phyloP scores from a whole-genome alignment of 1,140 invertebrate genomes.

The Fopius arisanus region DNA sequence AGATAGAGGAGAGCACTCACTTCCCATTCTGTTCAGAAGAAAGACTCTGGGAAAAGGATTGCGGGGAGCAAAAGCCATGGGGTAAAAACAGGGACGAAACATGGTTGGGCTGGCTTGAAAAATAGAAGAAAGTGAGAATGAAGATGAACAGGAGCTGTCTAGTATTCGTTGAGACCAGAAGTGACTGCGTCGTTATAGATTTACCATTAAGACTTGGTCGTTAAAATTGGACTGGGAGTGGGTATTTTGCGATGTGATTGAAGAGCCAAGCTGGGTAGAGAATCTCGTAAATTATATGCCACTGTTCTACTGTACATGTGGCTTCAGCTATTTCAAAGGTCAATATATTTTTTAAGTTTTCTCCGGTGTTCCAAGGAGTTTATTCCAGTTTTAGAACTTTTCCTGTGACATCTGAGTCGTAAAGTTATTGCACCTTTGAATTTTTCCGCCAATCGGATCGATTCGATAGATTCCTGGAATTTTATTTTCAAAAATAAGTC shows the following conservation, averaged over 20 bases:
- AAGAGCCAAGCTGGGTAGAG: no score
- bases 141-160: not conserved
- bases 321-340: not conserved
- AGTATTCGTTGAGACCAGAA: not conserved
- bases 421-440: no score
- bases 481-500: no score
- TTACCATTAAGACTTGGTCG: conserved; percentile 31
- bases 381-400: no score
- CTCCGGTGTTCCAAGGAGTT: no score
- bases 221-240: not conserved
- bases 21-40: not conserved
- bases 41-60: conserved; percentile 30
- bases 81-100: conserved; percentile 28
- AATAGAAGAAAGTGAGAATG: conserved; percentile 4
- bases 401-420: no score
- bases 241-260: not conserved
- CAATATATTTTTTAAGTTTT: not conserved
- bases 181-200: conserved; percentile 32
- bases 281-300: no score
- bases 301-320: no score
- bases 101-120: not conserved
- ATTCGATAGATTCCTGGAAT: no score
- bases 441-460: no score
- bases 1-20: not conserved
- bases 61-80: not conserved